phyloP scores from a whole-genome alignment of 2,888 invertebrate genomes.

The Trichacis sp. region DNA sequence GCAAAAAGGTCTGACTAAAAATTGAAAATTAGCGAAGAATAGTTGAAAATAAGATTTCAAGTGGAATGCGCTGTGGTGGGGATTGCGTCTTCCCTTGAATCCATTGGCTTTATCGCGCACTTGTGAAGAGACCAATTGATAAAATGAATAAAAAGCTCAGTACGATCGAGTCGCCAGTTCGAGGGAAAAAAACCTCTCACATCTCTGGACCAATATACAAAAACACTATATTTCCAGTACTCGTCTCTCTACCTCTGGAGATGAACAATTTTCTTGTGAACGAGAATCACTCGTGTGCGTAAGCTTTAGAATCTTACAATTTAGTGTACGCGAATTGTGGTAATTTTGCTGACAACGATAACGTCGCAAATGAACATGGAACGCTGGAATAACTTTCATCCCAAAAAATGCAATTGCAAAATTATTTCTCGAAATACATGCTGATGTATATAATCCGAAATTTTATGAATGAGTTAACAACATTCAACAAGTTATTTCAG shows the following conservation, averaged over 20 bases:
- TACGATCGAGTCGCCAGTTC: conserved; percentile 36
- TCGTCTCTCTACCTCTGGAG: conserved; percentile 46
- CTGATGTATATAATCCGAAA: no score
- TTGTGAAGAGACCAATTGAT: conserved; percentile 3
- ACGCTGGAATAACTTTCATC: conserved; percentile 28
- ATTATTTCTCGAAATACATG: no score
- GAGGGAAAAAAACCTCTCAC: conserved; percentile 41
- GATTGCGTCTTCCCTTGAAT: no score
- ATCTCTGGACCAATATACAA: conserved; percentile 65
- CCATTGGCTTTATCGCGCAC: conserved; percentile 4
- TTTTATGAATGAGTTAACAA: no score
- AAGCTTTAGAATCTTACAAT: conserved; percentile 24
- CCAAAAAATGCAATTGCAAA: background rate
- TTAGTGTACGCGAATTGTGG: conserved; percentile 22
- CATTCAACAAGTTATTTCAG: conserved; percentile 36
- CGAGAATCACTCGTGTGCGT: conserved; percentile 19
- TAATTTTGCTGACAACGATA: conserved; percentile 34
- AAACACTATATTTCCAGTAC: conserved; percentile 25
- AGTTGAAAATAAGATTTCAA: no score
- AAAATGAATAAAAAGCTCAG: conserved; percentile 17
- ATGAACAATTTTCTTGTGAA: conserved; percentile 15
- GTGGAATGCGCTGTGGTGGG: no score
- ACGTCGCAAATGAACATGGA: conserved; percentile 28
- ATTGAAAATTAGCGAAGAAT: no score
- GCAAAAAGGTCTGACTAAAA: no score